Conservation (phyloP, 2,888 invertebrate species). For the Lacanobia wlatinum region DNA sequence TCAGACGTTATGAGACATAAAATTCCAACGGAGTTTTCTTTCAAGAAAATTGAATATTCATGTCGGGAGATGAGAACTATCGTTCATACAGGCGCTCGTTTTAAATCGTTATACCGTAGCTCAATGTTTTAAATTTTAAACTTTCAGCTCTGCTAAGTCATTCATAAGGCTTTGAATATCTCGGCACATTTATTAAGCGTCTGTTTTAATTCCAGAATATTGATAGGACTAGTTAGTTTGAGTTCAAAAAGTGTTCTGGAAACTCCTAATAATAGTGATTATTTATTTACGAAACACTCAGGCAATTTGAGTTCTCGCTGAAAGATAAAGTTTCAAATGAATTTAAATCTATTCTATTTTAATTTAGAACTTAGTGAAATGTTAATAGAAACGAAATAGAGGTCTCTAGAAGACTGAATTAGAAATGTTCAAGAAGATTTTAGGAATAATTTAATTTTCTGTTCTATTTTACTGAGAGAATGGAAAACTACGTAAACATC, state of each 20-base stretch:
- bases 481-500: background rate
- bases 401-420: conserved; percentile 13
- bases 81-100: conserved; percentile 64
- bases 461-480: conserved; percentile 10
- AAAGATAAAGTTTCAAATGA: conserved; percentile 34
- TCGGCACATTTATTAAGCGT: conserved; percentile 31
- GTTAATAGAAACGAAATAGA: conserved; percentile 23
- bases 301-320: conserved; percentile 4
- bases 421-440: conserved; percentile 42
- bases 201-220: conserved; percentile 14
- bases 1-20: conserved; percentile 63
- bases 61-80: conserved; percentile 69
- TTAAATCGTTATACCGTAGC: conserved; percentile 49
- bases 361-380: conserved; percentile 22
- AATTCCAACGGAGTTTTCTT: conserved; percentile 75
- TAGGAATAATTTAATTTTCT: conserved; percentile 25
- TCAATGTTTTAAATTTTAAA: conserved; percentile 50
- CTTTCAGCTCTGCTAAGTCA: conserved; percentile 32
- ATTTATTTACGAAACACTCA: conserved; percentile 35
- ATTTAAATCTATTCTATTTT: conserved; percentile 27
- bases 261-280: conserved; percentile 17
- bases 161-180: conserved; percentile 49
- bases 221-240: conserved; percentile 13
- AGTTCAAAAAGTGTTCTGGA: conserved; percentile 4
- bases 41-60: conserved; percentile 82